A percentile compares a stretch with the other conserved stretches of the same genome.
Evolutionary conservation across 2,888 invertebrate genomes (phyloP).

Genomic region (Lasioglossum marginatum): DNA sequence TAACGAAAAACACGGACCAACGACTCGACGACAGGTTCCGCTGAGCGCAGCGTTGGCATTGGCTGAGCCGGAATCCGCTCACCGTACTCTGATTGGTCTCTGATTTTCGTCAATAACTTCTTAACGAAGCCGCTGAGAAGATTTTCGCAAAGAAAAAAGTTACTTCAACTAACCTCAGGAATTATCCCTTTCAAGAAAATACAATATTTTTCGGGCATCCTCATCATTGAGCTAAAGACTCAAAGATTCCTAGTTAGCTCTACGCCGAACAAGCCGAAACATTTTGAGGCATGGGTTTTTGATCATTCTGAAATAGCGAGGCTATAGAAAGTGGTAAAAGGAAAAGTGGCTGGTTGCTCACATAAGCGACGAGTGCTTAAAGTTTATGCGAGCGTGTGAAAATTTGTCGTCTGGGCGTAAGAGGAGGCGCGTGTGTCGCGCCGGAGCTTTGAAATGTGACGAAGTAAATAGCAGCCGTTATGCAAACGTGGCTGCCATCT

Average conservation of each 20-base stretch:
- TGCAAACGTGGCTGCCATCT: neutral
- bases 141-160: too few relatives aligned
- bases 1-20: too few relatives aligned
- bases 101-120: too few relatives aligned
- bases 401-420: neutral
- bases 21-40: too few relatives aligned
- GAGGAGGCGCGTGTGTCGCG: neutral
- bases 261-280: constrained; percentile 2
- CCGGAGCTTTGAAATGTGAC: constrained; percentile 1
- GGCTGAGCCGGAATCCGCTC: too few relatives aligned
- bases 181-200: too few relatives aligned
- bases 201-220: too few relatives aligned
- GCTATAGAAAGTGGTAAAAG: neutral
- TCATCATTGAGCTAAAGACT: neutral
- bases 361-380: neutral
- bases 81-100: too few relatives aligned
- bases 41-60: too few relatives aligned
- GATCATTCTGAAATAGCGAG: neutral
- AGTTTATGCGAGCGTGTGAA: neutral
- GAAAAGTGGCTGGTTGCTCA: constrained; percentile 4
- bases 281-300: neutral
- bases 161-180: too few relatives aligned
- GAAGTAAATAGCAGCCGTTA: constrained; percentile 11
- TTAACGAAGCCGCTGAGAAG: too few relatives aligned
- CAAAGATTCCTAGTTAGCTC: neutral